Evolutionary conservation across 2,888 invertebrate species (phyloP).

Genomic region (Rhogogaster chlorosoma): DNA sequence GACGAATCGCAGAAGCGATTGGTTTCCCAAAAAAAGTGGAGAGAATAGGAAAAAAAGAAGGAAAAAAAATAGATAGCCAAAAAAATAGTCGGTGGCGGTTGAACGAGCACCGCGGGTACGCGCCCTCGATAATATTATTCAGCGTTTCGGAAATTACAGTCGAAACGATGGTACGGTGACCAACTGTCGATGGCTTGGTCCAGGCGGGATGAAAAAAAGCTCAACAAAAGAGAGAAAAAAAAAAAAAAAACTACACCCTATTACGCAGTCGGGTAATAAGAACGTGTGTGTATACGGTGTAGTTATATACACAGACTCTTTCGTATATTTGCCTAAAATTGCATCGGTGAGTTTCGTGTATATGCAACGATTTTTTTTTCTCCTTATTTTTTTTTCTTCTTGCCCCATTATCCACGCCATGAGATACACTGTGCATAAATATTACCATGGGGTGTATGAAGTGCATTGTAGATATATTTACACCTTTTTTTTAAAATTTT

Average conservation of each 20-base stretch:
- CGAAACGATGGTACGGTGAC: constrained; percentile 64
- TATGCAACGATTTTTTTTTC: not conserved
- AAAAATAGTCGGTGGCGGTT: constrained; percentile 15
- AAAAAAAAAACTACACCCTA: constrained; percentile 15
- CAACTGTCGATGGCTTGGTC: constrained; percentile 69
- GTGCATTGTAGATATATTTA: not conserved
- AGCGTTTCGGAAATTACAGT: constrained; percentile 71
- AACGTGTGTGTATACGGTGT: not conserved
- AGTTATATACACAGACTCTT: not conserved
- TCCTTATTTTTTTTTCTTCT: not conserved
- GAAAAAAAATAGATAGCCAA: not conserved
- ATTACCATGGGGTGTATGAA: not conserved
- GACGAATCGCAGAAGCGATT: not conserved
- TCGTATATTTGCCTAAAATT: constrained; percentile 20
- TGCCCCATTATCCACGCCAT: not conserved
- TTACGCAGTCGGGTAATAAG: not conserved
- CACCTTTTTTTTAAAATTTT: not conserved
- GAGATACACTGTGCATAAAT: not conserved
- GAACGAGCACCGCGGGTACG: constrained; percentile 40
- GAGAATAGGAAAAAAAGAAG: not conserved
- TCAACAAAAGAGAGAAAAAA: constrained; percentile 58
- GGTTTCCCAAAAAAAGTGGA: not conserved
- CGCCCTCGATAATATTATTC: constrained; percentile 63
- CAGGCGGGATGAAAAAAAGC: constrained; percentile 30
- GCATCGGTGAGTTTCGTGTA: no score